Evolutionary conservation across 2,888 invertebrate genomes (phyloP).

Genomic region (Rugalucina vietnamica): DNA sequence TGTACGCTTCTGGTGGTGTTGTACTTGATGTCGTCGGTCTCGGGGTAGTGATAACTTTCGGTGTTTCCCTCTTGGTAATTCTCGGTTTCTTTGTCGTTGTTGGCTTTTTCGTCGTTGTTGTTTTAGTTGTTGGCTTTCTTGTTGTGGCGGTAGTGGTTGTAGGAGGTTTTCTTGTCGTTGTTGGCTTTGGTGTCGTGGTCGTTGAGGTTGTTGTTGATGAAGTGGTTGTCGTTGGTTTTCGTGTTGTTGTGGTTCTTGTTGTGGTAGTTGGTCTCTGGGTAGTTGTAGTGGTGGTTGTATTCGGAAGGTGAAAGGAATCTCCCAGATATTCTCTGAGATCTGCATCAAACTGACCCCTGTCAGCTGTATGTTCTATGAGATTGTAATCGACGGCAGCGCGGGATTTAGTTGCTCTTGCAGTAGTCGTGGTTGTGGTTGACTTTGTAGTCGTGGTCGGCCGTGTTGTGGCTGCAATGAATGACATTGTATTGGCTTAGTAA

Average conservation of each 20-base stretch:
- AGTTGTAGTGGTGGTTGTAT: slow-evolving; percentile 69
- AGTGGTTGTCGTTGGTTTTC: slow-evolving; percentile 69
- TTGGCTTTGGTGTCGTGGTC: slow-evolving; percentile 54
- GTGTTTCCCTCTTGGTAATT: not conserved
- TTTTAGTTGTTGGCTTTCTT: slow-evolving; percentile 33
- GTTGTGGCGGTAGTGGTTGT: slow-evolving; percentile 24
- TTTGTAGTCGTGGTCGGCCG: slow-evolving; percentile 52
- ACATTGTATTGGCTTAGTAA: slow-evolving; percentile 72
- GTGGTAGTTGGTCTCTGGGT: slow-evolving; percentile 24
- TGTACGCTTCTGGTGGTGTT: slow-evolving; percentile 30
- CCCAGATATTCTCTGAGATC: too few relatives aligned
- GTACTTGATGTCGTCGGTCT: slow-evolving; percentile 24
- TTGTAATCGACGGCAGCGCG: too few relatives aligned
- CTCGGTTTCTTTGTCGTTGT: slow-evolving; percentile 28
- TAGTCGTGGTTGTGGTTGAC: slow-evolving; percentile 76
- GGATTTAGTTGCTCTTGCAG: slow-evolving; percentile 69
- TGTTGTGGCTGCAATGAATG: slow-evolving; percentile 68
- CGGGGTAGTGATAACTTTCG: slow-evolving; percentile 27
- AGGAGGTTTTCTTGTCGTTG: slow-evolving; percentile 23
- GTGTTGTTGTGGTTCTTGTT: slow-evolving; percentile 79
- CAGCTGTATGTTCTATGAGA: too few relatives aligned
- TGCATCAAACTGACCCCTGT: slow-evolving; percentile 1
- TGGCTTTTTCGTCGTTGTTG: slow-evolving; percentile 33
- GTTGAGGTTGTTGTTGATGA: slow-evolving; percentile 76
- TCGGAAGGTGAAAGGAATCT: slow-evolving; percentile 64